phyloP scores from a whole-genome alignment of 2,888 invertebrate genomes.

The Drosophila kuntzei region DNA sequence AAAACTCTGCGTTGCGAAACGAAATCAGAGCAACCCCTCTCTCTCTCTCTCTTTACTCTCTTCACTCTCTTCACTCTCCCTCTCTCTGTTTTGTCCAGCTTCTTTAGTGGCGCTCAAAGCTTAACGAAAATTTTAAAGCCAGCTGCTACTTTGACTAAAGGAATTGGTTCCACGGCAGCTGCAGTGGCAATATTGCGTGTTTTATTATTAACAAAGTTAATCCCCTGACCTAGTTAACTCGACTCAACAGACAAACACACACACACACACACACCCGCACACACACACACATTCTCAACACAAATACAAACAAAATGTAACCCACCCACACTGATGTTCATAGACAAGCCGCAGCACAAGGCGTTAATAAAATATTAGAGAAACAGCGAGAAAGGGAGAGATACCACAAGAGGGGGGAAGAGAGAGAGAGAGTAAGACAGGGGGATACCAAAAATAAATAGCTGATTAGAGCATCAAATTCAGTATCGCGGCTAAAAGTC shows the following conservation, averaged over 20 bases:
- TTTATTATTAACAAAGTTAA: slow-evolving; percentile 78
- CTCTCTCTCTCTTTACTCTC: not conserved
- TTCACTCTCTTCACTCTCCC: not conserved
- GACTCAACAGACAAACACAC: slow-evolving; percentile 25
- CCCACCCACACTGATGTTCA: slow-evolving; percentile 31
- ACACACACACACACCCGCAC: slow-evolving; percentile 15
- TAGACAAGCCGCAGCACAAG: slow-evolving; percentile 40
- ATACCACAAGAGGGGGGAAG: not conserved
- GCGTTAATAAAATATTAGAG: slow-evolving; percentile 63
- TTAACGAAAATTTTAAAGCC: slow-evolving; percentile 63
- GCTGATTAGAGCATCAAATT: slow-evolving; percentile 54
- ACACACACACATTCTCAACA: not conserved
- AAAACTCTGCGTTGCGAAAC: slow-evolving; percentile 52
- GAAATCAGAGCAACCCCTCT: slow-evolving; percentile 58
- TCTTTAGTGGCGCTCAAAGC: slow-evolving; percentile 29
- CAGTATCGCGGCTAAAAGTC: slow-evolving; percentile 35
- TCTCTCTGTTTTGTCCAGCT: slow-evolving; percentile 21
- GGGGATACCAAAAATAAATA: slow-evolving; percentile 51
- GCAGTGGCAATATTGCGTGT: slow-evolving; percentile 66
- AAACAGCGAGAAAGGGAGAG: not conserved
- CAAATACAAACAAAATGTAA: slow-evolving; percentile 16
- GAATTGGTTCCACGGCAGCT: slow-evolving; percentile 56
- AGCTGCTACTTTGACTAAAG: slow-evolving; percentile 52
- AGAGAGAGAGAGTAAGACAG: not conserved
- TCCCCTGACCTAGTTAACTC: slow-evolving; percentile 73